phyloP scores from a whole-genome alignment of 2,888 invertebrate species.

The Metallyticus violacea region DNA sequence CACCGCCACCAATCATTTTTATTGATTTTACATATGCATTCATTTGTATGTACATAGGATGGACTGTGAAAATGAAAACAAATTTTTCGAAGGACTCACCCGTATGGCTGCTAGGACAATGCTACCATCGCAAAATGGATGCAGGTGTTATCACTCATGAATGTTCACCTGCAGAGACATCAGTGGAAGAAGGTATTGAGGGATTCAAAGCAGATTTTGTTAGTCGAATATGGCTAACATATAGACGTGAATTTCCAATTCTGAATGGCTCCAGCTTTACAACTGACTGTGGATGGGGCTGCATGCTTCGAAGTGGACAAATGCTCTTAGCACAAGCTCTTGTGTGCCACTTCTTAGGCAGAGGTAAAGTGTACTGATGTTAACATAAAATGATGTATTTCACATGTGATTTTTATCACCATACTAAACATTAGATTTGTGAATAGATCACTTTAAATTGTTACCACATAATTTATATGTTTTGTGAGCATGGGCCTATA shows the following conservation, averaged over 20 bases:
- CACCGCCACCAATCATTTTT: too few relatives aligned
- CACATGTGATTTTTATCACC: too few relatives aligned
- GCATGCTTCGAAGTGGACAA: constrained; percentile 84
- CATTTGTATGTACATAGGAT: too few relatives aligned
- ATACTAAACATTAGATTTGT: too few relatives aligned
- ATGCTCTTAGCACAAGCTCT: constrained; percentile 90
- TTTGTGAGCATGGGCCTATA: too few relatives aligned
- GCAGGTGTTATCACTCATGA: neutral
- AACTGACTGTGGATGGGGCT: constrained; percentile 94
- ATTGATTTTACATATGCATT: too few relatives aligned
- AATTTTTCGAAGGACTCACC: constrained; percentile 81
- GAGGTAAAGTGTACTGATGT: constrained; percentile 56
- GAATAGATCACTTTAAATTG: too few relatives aligned
- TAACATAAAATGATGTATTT: too few relatives aligned
- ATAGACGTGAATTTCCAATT: constrained; percentile 79
- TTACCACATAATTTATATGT: too few relatives aligned
- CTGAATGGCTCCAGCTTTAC: constrained; percentile 78
- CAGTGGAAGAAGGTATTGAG: constrained; percentile 61
- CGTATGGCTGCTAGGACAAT: constrained; percentile 80
- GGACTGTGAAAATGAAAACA: constrained; percentile 75
- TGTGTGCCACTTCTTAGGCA: constrained; percentile 76
- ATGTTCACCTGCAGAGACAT: neutral
- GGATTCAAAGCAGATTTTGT: constrained; percentile 81
- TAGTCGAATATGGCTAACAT: constrained; percentile 84
- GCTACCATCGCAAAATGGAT: constrained; percentile 68